Evolutionary conservation across 2,888 invertebrate genomes (phyloP), one percentile per base, ranked within the genome.

Genomic region (Ectemnius cavifrons): DNA sequence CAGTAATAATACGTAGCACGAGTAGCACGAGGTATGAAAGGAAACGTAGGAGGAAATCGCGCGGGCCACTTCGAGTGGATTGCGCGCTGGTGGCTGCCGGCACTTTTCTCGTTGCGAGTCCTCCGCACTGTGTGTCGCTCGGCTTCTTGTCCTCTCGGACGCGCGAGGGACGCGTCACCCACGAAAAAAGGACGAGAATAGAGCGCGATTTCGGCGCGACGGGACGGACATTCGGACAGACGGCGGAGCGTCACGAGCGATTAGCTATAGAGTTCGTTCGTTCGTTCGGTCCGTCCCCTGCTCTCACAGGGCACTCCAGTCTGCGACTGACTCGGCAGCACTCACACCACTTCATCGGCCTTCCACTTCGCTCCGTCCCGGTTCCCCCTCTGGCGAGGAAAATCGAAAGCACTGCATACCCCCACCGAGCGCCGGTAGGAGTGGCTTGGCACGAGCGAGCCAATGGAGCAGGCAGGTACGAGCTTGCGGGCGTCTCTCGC

Each of bases 351-450:
- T 88, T 88, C 88, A 89, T 83, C 87, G 86, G 84, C 79, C 87
- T 84, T 86, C 83, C 83, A 78, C 80, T 82, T 78, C 75, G 70
- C 84, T 79, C 87, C 92, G 80, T 84, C 84, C 77, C 82, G 71
- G 76, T 78, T 83, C 82, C 83, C 89, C 92, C 88, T 90, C 91
- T 90, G 88, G 91, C 84, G 90, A 90, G 91, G 91, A 81, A 92
- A 91, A 91, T 91, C 92, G 92, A 92, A 92, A 89, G 92, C 90
- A 92, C 67, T 59, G 89, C 87, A 5, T 61, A 8, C 84, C 80
- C 91, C 92, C 88, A 91, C 91, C 87, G 84, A 70, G 20, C 84
- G 85, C 85, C 86, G 81, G 89, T 56, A 0, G 93, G 93, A 89
- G 92, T 79, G 82, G 79, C 57, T 46, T 23, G 1, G 14, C 37